Base-by-base conservation (phyloP, 2,888 invertebrate genomes). In the Poecilobothrus nobilitatus region DNA sequence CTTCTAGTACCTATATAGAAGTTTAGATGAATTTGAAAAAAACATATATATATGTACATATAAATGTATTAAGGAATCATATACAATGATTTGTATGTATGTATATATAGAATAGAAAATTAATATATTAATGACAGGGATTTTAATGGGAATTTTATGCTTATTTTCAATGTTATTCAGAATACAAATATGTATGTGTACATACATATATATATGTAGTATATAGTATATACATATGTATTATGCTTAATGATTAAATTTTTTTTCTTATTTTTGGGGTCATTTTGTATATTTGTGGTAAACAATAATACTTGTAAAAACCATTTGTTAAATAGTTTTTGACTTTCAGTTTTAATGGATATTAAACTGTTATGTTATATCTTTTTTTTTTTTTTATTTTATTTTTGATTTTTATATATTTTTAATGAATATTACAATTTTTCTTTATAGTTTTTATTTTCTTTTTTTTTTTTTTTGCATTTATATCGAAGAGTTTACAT, bases 121-220 rank as follows among this genome's bases (percentile, higher is more conserved):
- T 63, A 27, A 63, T 63, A 27, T 63, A 63, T 63, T 63, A 63
- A 27, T 63, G 27, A 27, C 27, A 18, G 20, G 63, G 63, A 27
- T 27, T 63, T 63, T 63, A 63, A 63, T 63, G 63, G 63, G 10
- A 18, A 63, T 27, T 63, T 63, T 63, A 63, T 63, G 21, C 21
- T 22, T 22, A 63, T 63, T 63, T 27, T 8, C 22, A 21, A 20
- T 63, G 8, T 27, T 63, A 62, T 63, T 15, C 20, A 15, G 18
- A 53, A 53, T 53, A 18, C 18, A 53, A 18, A 53, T 18, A n/a
- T 53, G 18, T 18, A 53, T 53, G 15, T 37, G 7, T 37, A 37
- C 7, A 37, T 37, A 37, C 9, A 37, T 8, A 27, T 5, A 27
- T 27, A 27, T 27, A 27, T 27, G 27, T 27, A n/a, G 27, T 27